Conservation (phyloP, 2,888 invertebrate species). For the Mythimna ferrago region DNA sequence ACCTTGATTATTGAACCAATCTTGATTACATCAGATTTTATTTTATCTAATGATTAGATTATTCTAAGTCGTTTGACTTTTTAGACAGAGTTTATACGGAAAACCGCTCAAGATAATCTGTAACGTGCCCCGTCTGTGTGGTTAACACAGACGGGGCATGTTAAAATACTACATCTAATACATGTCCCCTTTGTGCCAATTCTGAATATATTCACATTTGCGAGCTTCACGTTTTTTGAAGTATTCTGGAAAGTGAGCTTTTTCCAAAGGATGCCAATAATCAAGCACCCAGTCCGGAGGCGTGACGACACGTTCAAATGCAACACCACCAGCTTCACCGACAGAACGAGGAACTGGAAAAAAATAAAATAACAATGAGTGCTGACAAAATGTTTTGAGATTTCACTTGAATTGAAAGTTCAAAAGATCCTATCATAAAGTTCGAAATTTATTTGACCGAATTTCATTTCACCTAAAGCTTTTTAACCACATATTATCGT, state of each 20-base stretch:
- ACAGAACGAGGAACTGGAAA: constrained; percentile 90
- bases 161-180: constrained; percentile 25
- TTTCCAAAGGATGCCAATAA: constrained; percentile 98
- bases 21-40: too few relatives aligned
- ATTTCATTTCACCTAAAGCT: too few relatives aligned
- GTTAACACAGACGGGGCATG: background rate
- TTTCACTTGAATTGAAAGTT: too few relatives aligned
- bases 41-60: too few relatives aligned
- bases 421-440: too few relatives aligned
- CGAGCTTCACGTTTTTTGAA: constrained; percentile 96
- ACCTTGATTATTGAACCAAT: too few relatives aligned
- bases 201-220: constrained; percentile 95
- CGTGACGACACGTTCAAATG: constrained; percentile 92
- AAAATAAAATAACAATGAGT: constrained; percentile 4
- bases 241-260: constrained; percentile 97
- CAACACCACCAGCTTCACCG: constrained; percentile 94
- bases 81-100: background rate
- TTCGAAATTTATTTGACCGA: too few relatives aligned
- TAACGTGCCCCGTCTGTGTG: background rate
- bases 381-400: too few relatives aligned
- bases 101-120: background rate
- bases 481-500: too few relatives aligned
- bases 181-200: constrained; percentile 92
- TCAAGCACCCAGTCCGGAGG: constrained; percentile 97
- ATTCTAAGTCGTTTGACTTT: too few relatives aligned